Evolutionary conservation across 2,797 vertebrate species (phyloP).

Genomic region (Margarornis squamiger): DNA sequence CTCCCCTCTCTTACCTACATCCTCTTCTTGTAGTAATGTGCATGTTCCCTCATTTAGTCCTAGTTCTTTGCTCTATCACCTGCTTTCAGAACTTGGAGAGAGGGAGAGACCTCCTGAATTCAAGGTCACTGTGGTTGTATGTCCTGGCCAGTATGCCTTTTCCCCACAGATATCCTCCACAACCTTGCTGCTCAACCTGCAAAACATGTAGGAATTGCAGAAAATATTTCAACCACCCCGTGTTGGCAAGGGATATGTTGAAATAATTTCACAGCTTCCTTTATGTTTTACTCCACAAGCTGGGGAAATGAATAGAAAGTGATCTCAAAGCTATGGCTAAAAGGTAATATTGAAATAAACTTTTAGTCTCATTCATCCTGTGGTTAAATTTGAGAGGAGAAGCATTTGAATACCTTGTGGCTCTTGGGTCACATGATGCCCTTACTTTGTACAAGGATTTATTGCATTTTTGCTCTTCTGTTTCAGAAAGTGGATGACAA

Average conservation of each 20-base stretch:
- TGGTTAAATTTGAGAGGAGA: background rate
- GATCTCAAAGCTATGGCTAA: background rate
- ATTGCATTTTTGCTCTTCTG: background rate
- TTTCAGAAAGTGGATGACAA: background rate
- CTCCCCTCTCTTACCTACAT: conserved; percentile 22
- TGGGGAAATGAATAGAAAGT: background rate
- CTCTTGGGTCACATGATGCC: background rate
- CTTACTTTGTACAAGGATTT: background rate
- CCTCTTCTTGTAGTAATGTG: background rate
- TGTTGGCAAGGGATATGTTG: rapidly evolving
- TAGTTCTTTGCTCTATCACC: background rate
- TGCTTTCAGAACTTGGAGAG: background rate
- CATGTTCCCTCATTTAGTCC: background rate
- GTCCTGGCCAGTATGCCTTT: background rate
- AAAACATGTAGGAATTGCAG: background rate
- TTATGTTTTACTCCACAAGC: background rate
- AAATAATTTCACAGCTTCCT: background rate
- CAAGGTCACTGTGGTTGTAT: background rate
- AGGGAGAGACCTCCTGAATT: background rate
- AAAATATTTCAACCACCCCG: background rate
- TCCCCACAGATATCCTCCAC: background rate
- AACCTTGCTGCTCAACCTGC: background rate
- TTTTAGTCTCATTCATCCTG: background rate
- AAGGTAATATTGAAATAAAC: background rate
- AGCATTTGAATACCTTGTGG: background rate